Evolutionary conservation across 1,140 invertebrate species (phyloP).

Genomic region (Drosophila hydei): DNA sequence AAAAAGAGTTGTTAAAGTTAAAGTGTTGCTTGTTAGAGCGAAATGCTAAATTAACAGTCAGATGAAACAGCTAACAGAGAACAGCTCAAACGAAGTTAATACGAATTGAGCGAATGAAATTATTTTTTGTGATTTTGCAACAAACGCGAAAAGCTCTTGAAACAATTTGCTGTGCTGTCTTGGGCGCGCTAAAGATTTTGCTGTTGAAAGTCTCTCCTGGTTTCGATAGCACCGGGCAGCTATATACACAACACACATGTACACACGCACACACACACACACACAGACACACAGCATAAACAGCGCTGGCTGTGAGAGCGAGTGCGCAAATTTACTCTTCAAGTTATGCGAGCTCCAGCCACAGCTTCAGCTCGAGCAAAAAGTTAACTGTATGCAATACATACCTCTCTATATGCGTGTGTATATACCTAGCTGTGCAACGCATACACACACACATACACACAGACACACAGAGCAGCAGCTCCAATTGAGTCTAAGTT

Average conservation of each 20-base stretch:
- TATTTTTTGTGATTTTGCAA: neutral
- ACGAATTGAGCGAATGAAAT: neutral
- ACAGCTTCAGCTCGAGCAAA: constrained; percentile 14
- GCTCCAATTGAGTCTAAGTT: constrained; percentile 9
- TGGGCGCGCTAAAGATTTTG: constrained; percentile 40
- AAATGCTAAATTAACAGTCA: neutral
- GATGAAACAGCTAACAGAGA: no score
- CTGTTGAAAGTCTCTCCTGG: constrained; percentile 30
- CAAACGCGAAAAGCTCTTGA: constrained; percentile 15
- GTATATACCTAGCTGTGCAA: neutral
- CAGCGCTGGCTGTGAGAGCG: constrained; percentile 25
- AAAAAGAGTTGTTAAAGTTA: neutral
- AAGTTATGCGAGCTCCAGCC: constrained; percentile 15
- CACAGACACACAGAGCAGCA: neutral
- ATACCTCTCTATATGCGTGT: constrained; percentile 4
- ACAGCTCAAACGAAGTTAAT: no score
- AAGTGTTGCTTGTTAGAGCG: neutral
- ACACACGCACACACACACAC: constrained; percentile 11
- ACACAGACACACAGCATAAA: constrained; percentile 18
- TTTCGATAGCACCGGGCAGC: constrained; percentile 51
- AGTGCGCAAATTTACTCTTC: constrained; percentile 24
- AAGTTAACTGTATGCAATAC: constrained; percentile 12
- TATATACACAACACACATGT: constrained; percentile 23
- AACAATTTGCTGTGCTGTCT: constrained; percentile 46
- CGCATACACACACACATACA: constrained; percentile 23